Base-by-base conservation (phyloP, 23 tunicate species). In the Corella eumyota region DNA sequence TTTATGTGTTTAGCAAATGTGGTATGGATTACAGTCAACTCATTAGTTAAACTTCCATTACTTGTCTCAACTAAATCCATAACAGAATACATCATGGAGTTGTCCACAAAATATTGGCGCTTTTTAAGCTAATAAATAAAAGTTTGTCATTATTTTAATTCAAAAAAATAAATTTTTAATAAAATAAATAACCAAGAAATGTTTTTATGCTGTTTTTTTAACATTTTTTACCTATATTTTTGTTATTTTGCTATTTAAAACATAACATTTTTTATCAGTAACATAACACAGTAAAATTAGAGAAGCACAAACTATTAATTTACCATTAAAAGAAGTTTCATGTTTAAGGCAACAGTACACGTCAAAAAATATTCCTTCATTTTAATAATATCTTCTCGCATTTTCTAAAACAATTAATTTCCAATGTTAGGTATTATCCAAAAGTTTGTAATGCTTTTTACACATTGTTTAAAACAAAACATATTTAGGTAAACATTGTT, bases 21-120 rank as follows among this genome's bases (percentile, higher is more conserved):
- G 5, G 69, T 74, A 45, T 81, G 93, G 20, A 92, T 62, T 25
- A 46, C 55, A 2, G 74, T 55, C 34, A 92, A 50, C 23, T 86
- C 69, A 6, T 66, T 54, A 0, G 70, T 66, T 6, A 92, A 38
- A 6, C 15, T 11, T 1, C 99, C 99, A 17, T 35, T 45, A 17
- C 56, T 37, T 33, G 66, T 57, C 23, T 81, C 79, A 0, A 62
- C 57, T 6, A 92, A 36, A 66, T 92, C 99, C 19, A 65, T 40
- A 67, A 92, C 67, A 0, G 99, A 72, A 68, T 75, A 92, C 87
- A 76, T 86, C 50, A 61, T 44, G 23, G 93, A 61, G 32, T 50
- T 65, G 28, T 92, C 99, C 17, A 92, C 93, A 67, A 92, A 92
- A 61, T 92, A 93, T 58, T 92, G 99, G 5, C 99, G 67, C 1